Evolutionary conservation across 2,113 vertebrate species (phyloP), one percentile per base, ranked within the genome.

Genomic region (Myanophis thanlyinensis): DNA sequence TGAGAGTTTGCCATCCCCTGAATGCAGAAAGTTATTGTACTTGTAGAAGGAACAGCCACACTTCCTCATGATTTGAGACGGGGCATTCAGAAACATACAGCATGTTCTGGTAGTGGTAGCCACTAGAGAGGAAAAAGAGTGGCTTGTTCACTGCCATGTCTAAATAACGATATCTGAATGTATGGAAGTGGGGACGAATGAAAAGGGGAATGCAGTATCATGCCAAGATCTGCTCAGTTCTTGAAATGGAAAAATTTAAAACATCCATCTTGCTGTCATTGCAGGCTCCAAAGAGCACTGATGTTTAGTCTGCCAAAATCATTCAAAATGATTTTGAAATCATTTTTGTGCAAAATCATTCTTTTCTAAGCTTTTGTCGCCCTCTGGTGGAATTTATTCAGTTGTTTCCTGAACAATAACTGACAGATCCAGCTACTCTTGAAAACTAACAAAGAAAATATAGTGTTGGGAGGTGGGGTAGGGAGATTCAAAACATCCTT

Each of bases 291-390:
- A n/a, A n/a, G n/a, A 47, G 47, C 87, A 47, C 6, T 59, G 22
- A 20, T 53, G 44, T 47, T 93, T 47, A 18, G 1, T 93, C 52
- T 89, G 22, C 44, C 91, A n/a, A n/a, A n/a, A n/a, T n/a, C n/a
- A n/a, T n/a, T n/a, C n/a, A n/a, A n/a, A n/a, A n/a, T n/a, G n/a
- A n/a, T n/a, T n/a, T n/a, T n/a, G n/a, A n/a, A n/a, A n/a, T n/a
- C n/a, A n/a, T n/a, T n/a, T n/a, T n/a, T n/a, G 22, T 86, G 73
- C 40, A 51, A 86, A 62, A 88, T 54, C 40, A 73, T 56, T 84
- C 30, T 92, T 87, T 56, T 92, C 46, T 89, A 93, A 91, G 95
- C 91, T 56, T 94, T 96, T 95, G 95, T 92, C 94, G 93, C 93
- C 95, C 93, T 95, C 94, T 97, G 90, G 92, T 92, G 93, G 94